phyloP scores from a whole-genome alignment of 2,113 vertebrate species.

The Hippoglossus stenolepis region DNA sequence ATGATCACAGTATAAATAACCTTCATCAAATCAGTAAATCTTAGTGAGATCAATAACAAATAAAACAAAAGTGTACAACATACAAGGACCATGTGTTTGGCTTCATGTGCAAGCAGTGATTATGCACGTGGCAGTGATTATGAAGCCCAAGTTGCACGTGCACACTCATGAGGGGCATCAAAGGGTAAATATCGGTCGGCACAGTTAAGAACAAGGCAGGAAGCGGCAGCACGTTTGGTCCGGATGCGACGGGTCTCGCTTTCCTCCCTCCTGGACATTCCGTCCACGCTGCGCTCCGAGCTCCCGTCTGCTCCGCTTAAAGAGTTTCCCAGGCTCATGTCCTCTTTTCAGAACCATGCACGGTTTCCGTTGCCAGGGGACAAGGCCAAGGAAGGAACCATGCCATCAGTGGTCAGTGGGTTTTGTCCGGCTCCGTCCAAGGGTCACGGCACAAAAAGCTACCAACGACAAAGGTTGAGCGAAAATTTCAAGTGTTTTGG shows the following conservation, averaged over 20 bases:
- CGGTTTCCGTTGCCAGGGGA: conserved; percentile 78
- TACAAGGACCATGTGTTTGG: background rate
- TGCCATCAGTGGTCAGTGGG: conserved; percentile 54
- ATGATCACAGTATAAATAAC: too few species aligned
- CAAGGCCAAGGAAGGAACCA: conserved; percentile 74
- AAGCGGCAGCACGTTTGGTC: conserved; percentile 62
- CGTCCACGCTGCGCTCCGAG: conserved; percentile 75
- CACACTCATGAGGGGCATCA: conserved; percentile 12
- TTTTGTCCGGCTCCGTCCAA: conserved; percentile 16
- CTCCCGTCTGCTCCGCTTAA: conserved; percentile 61
- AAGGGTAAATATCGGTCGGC: conserved; percentile 30
- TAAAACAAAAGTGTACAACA: too few species aligned
- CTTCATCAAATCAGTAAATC: too few species aligned
- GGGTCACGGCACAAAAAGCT: conserved; percentile 28
- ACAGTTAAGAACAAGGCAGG: conserved; percentile 45
- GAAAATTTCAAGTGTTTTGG: conserved; percentile 1
- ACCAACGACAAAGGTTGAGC: background rate
- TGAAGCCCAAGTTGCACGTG: conserved; percentile 3
- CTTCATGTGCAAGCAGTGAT: background rate
- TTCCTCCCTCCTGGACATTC: conserved; percentile 73
- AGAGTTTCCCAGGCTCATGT: conserved; percentile 82
- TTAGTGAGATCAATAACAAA: too few species aligned
- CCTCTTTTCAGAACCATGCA: conserved; percentile 77
- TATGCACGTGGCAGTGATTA: background rate
- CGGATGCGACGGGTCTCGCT: conserved; percentile 53